A percentile compares a stretch with the other conserved stretches of the same genome.
These are phyloP conservation scores for Geopemphigus sp. DNA, from an alignment of 1,140 invertebrate genomes.

Conservation along the genomic window DNA sequence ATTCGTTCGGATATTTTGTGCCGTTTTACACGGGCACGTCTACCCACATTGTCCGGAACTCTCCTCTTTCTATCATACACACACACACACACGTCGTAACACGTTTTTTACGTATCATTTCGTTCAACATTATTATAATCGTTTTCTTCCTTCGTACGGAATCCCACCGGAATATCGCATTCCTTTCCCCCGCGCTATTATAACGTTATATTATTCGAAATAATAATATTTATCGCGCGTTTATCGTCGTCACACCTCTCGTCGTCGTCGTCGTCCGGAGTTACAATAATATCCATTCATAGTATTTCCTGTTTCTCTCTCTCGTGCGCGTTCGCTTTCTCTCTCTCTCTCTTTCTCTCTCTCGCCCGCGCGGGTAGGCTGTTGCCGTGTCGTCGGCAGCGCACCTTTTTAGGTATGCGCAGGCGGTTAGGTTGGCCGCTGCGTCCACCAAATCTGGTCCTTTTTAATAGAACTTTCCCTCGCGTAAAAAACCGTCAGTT, in stretches of 20 bases:
- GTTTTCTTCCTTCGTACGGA: constrained; percentile 13
- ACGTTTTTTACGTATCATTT: constrained; percentile 36
- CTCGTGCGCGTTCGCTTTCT: too few relatives aligned
- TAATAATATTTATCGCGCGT: constrained; percentile 11
- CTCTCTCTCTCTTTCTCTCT: not conserved
- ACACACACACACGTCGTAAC: not conserved
- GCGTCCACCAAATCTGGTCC: not conserved
- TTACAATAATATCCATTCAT: not conserved
- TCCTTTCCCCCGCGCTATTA: not conserved
- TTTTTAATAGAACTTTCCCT: not conserved
- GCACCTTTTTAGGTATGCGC: not conserved
- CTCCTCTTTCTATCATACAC: too few relatives aligned
- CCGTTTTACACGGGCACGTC: not conserved
- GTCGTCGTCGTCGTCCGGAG: constrained; percentile 8
- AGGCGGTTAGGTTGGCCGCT: not conserved
- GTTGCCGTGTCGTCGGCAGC: not conserved
- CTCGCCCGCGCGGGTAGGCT: not conserved
- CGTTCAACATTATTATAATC: constrained; percentile 29
- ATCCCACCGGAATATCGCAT: constrained; percentile 27
- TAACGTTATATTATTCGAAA: not conserved
- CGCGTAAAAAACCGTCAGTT: not conserved
- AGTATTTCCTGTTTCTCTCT: constrained; percentile 8
- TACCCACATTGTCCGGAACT: constrained; percentile 32
- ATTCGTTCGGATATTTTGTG: not conserved
- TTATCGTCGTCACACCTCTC: constrained; percentile 17